Evolutionary conservation across 2,797 vertebrate species (phyloP).

Genomic region (Enteromius treurensis): DNA sequence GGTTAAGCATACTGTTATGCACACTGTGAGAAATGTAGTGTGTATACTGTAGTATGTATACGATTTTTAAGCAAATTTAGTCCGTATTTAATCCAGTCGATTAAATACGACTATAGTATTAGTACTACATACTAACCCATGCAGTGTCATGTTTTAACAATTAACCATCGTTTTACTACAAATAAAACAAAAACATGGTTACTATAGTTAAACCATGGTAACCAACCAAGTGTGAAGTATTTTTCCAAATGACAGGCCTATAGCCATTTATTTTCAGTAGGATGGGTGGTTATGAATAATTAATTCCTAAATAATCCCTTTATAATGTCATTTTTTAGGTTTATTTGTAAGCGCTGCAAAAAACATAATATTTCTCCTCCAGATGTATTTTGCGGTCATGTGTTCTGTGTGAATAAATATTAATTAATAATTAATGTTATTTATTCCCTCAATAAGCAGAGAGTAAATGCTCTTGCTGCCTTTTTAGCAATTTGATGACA

Average conservation of each 20-base stretch:
- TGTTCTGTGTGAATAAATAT: not conserved
- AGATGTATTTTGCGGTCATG: not conserved
- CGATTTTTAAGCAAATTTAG: not conserved
- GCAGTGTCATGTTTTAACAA: not conserved
- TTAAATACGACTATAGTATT: not conserved
- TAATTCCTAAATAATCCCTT: not conserved
- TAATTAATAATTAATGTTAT: not conserved
- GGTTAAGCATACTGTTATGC: not conserved
- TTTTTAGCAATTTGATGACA: not conserved
- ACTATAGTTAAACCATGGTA: too few relatives aligned
- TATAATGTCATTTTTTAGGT: not conserved
- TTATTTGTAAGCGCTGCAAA: not conserved
- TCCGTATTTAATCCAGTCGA: too few relatives aligned
- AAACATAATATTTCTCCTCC: not conserved
- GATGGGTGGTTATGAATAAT: not conserved
- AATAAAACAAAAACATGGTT: too few relatives aligned
- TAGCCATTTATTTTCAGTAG: not conserved
- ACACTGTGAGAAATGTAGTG: not conserved
- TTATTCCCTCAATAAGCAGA: not conserved
- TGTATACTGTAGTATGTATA: not conserved
- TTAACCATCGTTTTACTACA: too few relatives aligned
- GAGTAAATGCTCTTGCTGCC: not conserved
- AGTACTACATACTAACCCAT: not conserved
- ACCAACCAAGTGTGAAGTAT: not conserved
- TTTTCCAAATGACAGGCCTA: not conserved